Conservation (phyloP, 2,797 vertebrate species). For the Cichlasoma orientale region DNA sequence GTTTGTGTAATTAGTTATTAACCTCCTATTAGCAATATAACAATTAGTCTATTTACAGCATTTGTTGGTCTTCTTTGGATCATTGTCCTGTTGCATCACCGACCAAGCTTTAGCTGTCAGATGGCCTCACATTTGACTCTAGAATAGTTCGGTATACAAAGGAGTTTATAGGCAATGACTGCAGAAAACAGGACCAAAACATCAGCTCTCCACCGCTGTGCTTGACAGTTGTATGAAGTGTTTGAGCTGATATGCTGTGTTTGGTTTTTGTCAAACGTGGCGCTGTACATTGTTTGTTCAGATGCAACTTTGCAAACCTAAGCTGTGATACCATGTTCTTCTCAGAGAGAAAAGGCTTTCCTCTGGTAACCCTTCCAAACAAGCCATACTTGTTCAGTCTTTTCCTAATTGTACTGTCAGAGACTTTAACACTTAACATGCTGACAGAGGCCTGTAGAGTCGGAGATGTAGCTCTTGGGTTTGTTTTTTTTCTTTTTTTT, state of each 20-base stretch:
- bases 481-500: no score
- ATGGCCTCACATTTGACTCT: neutral
- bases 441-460: neutral
- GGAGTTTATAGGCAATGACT: neutral
- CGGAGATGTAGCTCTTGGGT: neutral
- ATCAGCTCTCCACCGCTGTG: neutral
- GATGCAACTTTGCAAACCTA: no score
- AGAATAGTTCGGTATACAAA: neutral
- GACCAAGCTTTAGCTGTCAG: neutral
- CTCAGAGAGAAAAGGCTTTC: no score
- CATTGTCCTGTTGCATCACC: neutral
- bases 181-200: neutral
- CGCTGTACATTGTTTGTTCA: neutral
- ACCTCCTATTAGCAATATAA: conserved; percentile 25
- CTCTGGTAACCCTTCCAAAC: no score
- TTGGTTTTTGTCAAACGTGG: neutral
- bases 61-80: neutral
- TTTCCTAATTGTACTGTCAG: no score
- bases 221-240: neutral
- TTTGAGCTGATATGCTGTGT: neutral
- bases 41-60: conserved; percentile 1
- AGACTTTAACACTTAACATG: no score
- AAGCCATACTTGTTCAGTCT: no score
- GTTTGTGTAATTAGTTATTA: conserved; percentile 35
- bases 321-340: no score